Conservation (phyloP, 2,797 vertebrate species). For the Melanogrammus aeglefinus region DNA sequence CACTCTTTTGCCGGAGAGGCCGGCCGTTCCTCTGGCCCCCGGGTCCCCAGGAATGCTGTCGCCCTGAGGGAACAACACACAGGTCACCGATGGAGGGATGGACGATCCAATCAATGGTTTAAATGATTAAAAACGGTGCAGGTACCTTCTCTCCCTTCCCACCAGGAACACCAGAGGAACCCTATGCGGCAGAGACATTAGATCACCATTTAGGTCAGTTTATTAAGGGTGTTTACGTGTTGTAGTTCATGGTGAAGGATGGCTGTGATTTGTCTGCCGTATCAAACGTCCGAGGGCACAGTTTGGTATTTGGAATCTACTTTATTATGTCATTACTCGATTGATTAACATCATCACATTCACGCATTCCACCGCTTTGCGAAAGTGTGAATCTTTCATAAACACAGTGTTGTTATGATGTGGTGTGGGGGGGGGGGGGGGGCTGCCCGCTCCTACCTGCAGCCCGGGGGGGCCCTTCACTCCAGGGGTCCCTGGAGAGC, state of each 20-base stretch:
- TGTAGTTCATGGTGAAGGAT: not conserved
- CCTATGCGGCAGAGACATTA: constrained; percentile 58
- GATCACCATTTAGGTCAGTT: not conserved
- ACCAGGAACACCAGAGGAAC: constrained; percentile 70
- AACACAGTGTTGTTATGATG: too few species aligned
- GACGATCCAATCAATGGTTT: not conserved
- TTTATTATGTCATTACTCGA: not conserved
- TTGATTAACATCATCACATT: not conserved
- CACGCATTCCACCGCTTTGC: too few species aligned
- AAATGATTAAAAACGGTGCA: not conserved
- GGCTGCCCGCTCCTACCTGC: constrained; percentile 58
- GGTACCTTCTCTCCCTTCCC: constrained; percentile 82
- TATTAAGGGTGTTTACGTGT: not conserved
- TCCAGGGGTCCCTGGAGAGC: constrained; percentile 73
- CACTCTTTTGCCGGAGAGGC: constrained; percentile 79
- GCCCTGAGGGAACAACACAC: constrained; percentile 67
- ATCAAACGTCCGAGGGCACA: not conserved
- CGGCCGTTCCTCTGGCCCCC: constrained; percentile 75
- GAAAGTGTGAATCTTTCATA: too few species aligned
- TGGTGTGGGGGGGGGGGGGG: too few species aligned
- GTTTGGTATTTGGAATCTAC: too few species aligned
- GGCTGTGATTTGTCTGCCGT: not conserved
- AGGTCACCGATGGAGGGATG: not conserved
- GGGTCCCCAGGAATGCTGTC: constrained; percentile 71
- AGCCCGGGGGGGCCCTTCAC: constrained; percentile 68